Evolutionary conservation across 2,888 invertebrate species (phyloP).

Genomic region (Willowsia nigromaculata): DNA sequence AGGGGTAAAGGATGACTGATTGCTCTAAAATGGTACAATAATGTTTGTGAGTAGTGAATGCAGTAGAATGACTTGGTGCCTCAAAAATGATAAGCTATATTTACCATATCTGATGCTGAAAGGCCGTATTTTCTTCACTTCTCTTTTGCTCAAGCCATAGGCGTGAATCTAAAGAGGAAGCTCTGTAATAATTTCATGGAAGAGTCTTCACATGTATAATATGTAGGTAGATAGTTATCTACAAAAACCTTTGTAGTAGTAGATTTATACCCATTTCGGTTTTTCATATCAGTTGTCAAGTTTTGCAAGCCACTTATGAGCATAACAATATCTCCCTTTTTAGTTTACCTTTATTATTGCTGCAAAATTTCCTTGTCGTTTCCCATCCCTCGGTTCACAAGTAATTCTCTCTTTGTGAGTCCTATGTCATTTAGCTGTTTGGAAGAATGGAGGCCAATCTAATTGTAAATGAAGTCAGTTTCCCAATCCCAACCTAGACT

Average conservation of each 20-base stretch:
- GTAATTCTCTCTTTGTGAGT: neutral
- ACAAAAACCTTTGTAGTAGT: no score
- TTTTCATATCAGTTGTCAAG: no score
- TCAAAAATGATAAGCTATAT: slow-evolving; percentile 29
- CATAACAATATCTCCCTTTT: no score
- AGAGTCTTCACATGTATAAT: neutral
- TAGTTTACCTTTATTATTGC: neutral
- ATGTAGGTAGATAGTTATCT: neutral
- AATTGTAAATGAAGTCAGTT: slow-evolving; percentile 65
- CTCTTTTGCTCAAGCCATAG: neutral
- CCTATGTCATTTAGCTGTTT: neutral
- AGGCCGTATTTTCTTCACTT: neutral
- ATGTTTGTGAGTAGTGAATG: neutral
- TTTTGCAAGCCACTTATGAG: no score
- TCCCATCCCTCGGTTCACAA: neutral
- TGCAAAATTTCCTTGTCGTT: neutral
- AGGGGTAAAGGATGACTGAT: slow-evolving; percentile 30
- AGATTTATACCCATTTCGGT: neutral
- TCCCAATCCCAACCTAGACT: slow-evolving; percentile 1
- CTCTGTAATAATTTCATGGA: slow-evolving; percentile 11
- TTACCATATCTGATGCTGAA: neutral
- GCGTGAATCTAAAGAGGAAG: neutral
- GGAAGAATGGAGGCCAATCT: slow-evolving; percentile 38
- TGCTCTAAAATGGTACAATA: neutral
- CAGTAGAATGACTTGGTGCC: slow-evolving; percentile 24